phyloP scores from a whole-genome alignment of 2,113 vertebrate genomes.

The Atrichornis clamosus region DNA sequence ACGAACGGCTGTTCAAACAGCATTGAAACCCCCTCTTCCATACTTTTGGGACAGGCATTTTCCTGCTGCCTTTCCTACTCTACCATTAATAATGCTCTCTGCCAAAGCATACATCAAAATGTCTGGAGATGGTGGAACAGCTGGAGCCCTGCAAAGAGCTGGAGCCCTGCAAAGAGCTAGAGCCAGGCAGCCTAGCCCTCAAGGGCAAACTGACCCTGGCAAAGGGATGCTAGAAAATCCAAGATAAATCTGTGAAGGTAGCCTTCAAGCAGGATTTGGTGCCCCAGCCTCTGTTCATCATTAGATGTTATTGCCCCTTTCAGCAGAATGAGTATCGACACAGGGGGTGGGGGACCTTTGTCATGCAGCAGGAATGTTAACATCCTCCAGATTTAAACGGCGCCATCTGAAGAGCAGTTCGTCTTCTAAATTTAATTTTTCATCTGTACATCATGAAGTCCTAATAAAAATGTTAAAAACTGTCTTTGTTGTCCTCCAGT shows the following conservation, averaged over 20 bases:
- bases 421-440: conserved; percentile 63
- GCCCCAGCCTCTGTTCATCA: neutral
- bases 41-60: neutral
- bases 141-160: neutral
- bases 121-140: neutral
- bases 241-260: neutral
- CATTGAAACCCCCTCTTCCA: rapidly evolving
- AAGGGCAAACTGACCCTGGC: neutral
- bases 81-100: neutral
- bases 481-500: neutral
- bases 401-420: conserved; percentile 39
- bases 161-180: neutral
- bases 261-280: conserved; percentile 19
- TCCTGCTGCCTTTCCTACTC: neutral
- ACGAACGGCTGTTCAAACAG: neutral
- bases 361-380: conserved; percentile 49
- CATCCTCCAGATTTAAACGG: conserved; percentile 20
- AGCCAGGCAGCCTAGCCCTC: neutral
- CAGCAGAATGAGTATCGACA: conserved; percentile 3
- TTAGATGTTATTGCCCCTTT: neutral
- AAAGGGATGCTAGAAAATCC: neutral
- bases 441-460: conserved; percentile 55
- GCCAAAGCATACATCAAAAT: neutral
- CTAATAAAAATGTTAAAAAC: conserved; percentile 49
- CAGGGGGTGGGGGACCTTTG: neutral